Conservation (phyloP, 1,140 invertebrate species). For the Phocides pigmalion region DNA sequence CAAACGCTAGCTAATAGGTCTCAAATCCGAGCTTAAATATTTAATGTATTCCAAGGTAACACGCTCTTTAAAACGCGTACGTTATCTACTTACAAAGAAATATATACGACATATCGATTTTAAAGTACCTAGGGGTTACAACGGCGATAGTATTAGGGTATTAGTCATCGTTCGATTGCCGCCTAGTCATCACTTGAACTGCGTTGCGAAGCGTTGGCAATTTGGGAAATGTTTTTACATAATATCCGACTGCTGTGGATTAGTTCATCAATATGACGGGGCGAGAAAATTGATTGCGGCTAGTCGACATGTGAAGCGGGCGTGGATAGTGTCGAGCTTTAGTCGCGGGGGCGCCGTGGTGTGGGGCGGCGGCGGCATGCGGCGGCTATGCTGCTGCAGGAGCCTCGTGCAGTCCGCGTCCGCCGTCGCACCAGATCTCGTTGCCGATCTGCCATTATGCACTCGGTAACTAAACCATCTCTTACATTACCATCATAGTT, state of each 20-base stretch:
- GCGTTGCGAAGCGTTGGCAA: background rate
- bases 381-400: slow-evolving; percentile 73
- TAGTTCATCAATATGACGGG: slow-evolving; percentile 68
- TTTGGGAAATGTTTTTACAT: slow-evolving; percentile 44
- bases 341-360: slow-evolving; percentile 72
- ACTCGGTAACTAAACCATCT: slow-evolving; percentile 53
- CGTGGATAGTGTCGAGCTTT: slow-evolving; percentile 48
- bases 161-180: slow-evolving; percentile 23
- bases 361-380: slow-evolving; percentile 70
- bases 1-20: slow-evolving; percentile 47
- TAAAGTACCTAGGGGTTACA: slow-evolving; percentile 17
- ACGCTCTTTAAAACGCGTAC: slow-evolving; percentile 17
- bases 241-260: slow-evolving; percentile 53
- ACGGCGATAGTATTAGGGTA: slow-evolving; percentile 18
- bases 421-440: slow-evolving; percentile 63
- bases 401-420: slow-evolving; percentile 52
- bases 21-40: slow-evolving; percentile 40
- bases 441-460: slow-evolving; percentile 67
- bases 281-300: slow-evolving; percentile 57
- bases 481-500: background rate
- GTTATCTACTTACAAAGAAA: slow-evolving; percentile 15
- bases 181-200: slow-evolving; percentile 18
- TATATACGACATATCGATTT: slow-evolving; percentile 24
- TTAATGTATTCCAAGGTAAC: slow-evolving; percentile 30
- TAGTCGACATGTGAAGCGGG: slow-evolving; percentile 41